These are phyloP conservation scores for Sitta europaea DNA, from an alignment of 2,113 vertebrate species.

Conservation along the genomic window DNA sequence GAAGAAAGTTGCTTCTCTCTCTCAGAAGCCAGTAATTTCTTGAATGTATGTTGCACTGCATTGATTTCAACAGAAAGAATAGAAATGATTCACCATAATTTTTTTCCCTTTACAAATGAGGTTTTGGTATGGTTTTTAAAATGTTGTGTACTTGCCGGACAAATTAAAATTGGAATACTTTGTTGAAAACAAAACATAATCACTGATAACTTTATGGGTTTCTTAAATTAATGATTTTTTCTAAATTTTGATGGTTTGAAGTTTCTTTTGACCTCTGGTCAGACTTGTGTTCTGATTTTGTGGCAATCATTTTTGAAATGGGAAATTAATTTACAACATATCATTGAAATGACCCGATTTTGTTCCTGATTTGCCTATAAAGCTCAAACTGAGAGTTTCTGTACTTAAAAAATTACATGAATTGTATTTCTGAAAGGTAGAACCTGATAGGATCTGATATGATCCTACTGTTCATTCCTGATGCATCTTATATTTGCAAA, in stretches of 20 bases:
- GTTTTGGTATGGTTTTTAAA: not conserved
- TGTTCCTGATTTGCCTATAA: not conserved
- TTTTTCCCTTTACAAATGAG: not conserved
- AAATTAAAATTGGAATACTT: not conserved
- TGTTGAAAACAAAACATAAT: not conserved
- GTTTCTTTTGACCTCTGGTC: not conserved
- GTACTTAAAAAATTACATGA: not conserved
- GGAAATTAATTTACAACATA: not conserved
- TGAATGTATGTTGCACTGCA: not conserved
- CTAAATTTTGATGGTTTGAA: not conserved
- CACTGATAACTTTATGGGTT: rapidly evolving
- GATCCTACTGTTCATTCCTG: not conserved
- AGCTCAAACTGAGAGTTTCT: not conserved
- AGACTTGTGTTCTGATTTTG: not conserved
- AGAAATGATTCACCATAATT: not conserved
- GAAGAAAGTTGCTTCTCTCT: not conserved
- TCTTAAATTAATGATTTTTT: not conserved
- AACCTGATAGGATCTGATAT: not conserved
- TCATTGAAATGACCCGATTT: not conserved
- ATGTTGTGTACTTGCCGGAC: not conserved
- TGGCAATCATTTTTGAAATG: not conserved
- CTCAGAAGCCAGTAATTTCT: not conserved
- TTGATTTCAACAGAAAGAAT: not conserved
- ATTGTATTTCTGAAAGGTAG: not conserved
- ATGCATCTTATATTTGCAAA: not conserved